phyloP scores from a whole-genome alignment of 2,113 vertebrate genomes.

The Ivindomyrus marchei region DNA sequence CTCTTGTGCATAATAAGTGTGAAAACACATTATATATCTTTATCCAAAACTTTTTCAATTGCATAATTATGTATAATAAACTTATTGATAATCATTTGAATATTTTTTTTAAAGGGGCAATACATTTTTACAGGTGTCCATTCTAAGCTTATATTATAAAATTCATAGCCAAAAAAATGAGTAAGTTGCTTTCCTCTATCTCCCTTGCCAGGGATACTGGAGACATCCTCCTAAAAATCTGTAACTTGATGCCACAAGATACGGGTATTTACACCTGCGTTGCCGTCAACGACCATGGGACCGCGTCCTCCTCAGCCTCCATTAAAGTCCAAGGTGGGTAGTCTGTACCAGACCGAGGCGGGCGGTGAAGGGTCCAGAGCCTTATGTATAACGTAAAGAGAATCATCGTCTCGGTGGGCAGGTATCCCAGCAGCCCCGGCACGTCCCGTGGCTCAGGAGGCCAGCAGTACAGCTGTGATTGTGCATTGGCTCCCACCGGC shows the following conservation, averaged over 20 bases:
- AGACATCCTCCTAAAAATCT: conserved; percentile 88
- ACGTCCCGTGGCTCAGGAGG: conserved; percentile 88
- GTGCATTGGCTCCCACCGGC: conserved; percentile 87
- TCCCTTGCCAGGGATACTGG: conserved; percentile 75
- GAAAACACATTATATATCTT: background rate
- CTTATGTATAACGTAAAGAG: no score
- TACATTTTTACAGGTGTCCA: background rate
- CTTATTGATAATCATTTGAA: background rate
- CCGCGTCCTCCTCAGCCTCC: conserved; percentile 82
- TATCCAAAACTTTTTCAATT: background rate
- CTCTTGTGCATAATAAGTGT: background rate
- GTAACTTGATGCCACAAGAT: conserved; percentile 95
- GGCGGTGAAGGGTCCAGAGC: background rate
- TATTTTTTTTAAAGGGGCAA: background rate
- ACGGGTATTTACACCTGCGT: conserved; percentile 95
- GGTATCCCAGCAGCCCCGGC: conserved; percentile 89
- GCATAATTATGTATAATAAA: background rate
- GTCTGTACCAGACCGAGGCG: background rate
- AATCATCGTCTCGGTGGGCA: conserved; percentile 16
- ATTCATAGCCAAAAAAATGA: background rate
- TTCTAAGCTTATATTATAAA: background rate
- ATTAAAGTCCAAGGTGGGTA: conserved; percentile 91
- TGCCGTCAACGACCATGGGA: conserved; percentile 82
- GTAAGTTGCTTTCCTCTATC: conserved; percentile 7
- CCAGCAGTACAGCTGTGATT: conserved; percentile 82